Evolutionary conservation across 2,113 vertebrate species (phyloP).

Genomic region (Psilopsiagon aymara): DNA sequence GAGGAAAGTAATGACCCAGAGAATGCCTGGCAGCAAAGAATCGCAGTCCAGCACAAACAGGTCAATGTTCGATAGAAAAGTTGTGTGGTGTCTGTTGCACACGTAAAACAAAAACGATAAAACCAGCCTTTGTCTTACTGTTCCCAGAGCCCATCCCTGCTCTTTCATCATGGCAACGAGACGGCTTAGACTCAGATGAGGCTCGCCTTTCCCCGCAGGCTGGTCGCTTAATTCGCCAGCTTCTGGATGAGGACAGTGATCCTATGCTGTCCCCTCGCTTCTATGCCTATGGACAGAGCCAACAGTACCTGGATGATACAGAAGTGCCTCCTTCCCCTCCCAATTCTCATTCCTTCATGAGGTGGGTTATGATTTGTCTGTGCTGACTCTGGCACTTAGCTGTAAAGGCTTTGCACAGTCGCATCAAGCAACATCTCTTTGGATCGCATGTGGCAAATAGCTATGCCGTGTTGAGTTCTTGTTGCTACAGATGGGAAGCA

Average conservation of each 20-base stretch:
- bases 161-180: constrained; percentile 86
- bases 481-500: not conserved
- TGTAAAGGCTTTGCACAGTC: not conserved
- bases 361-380: constrained; percentile 72
- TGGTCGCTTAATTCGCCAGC: constrained; percentile 88
- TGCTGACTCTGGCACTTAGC: not conserved
- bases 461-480: not conserved
- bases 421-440: not conserved
- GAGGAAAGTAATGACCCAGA: not conserved
- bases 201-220: constrained; percentile 89
- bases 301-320: constrained; percentile 94
- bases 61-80: not conserved
- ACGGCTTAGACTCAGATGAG: constrained; percentile 85
- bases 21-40: not conserved
- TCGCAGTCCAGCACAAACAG: accelerated
- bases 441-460: accelerated
- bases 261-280: constrained; percentile 97
- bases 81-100: not conserved
- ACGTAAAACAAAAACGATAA: not conserved
- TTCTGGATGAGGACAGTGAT: constrained; percentile 90
- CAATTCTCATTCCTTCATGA: constrained; percentile 93
- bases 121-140: constrained; percentile 18
- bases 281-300: constrained; percentile 90
- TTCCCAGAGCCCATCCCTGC: constrained; percentile 87
- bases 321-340: constrained; percentile 98